These are phyloP conservation scores for Euborellia annulipes DNA, from an alignment of 1,140 invertebrate species.

Conservation along the genomic window DNA sequence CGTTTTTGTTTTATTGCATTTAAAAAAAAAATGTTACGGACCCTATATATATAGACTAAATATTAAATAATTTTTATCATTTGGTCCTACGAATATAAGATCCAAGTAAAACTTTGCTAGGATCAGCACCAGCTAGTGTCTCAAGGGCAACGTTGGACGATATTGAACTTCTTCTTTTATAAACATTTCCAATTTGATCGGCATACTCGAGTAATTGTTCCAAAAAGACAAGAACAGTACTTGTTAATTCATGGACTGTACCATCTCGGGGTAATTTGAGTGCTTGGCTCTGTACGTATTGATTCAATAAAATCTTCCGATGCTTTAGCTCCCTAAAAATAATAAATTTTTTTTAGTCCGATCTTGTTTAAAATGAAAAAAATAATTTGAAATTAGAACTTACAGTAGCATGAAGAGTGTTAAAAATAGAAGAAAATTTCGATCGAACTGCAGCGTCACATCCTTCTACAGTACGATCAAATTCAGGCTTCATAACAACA, in stretches of 20 bases:
- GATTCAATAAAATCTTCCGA: conserved; percentile 88
- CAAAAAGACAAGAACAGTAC: conserved; percentile 77
- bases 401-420: conserved; percentile 58
- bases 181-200: conserved; percentile 54
- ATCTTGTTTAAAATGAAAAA: no score
- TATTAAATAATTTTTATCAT: conserved; percentile 10
- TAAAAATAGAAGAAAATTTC: conserved; percentile 55
- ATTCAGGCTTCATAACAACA: conserved; percentile 61
- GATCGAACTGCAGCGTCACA: conserved; percentile 51
- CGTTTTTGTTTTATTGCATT: no score
- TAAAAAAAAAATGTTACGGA: no score
- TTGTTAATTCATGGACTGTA: conserved; percentile 89
- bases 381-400: conserved; percentile 19
- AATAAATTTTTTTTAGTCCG: no score
- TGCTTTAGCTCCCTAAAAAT: conserved; percentile 59
- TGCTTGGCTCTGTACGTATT: conserved; percentile 66
- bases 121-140: conserved; percentile 19
- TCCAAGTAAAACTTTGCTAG: conserved; percentile 10
- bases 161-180: conserved; percentile 2
- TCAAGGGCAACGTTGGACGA: neutral
- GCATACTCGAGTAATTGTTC: conserved; percentile 67
- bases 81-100: conserved; percentile 7
- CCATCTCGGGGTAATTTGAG: conserved; percentile 82
- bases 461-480: conserved; percentile 60
- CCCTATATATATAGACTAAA: no score